phyloP scores from a whole-genome alignment of 2,888 invertebrate species.

The Tenodera sinensis region DNA sequence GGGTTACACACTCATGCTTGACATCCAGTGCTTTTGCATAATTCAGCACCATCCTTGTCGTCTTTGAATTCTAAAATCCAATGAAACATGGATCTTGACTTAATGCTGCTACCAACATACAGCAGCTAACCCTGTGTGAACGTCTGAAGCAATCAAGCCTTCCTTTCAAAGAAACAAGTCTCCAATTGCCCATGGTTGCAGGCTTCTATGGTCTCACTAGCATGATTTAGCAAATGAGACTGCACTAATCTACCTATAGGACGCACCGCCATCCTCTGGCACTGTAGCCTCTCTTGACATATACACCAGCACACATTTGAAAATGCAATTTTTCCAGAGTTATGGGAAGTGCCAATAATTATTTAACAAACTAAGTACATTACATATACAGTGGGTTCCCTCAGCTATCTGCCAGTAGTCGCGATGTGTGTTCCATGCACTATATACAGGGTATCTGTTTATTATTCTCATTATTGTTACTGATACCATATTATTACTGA shows the following conservation, averaged over 20 bases:
- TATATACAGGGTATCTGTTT: too few relatives aligned
- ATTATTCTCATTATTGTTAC: too few relatives aligned
- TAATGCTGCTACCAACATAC: not conserved
- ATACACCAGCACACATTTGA: not conserved
- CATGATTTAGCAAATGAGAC: not conserved
- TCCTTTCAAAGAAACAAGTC: not conserved
- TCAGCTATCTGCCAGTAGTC: too few relatives aligned
- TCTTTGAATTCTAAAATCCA: not conserved
- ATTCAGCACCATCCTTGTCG: not conserved
- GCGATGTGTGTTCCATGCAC: too few relatives aligned
- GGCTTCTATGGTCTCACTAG: not conserved
- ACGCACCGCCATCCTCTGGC: not conserved
- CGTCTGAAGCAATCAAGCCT: not conserved
- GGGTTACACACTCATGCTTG: not conserved
- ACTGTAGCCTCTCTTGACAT: not conserved
- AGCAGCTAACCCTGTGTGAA: not conserved
- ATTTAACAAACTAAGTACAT: not conserved
- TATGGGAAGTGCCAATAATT: not conserved
- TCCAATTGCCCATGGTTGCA: not conserved
- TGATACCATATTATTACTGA: too few relatives aligned
- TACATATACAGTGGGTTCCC: too few relatives aligned
- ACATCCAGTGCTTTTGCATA: not conserved
- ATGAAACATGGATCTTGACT: not conserved
- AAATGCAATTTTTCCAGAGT: not conserved
- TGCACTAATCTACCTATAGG: not conserved